Conservation (phyloP, 2,888 invertebrate genomes). For the Nymphalis c-album region DNA sequence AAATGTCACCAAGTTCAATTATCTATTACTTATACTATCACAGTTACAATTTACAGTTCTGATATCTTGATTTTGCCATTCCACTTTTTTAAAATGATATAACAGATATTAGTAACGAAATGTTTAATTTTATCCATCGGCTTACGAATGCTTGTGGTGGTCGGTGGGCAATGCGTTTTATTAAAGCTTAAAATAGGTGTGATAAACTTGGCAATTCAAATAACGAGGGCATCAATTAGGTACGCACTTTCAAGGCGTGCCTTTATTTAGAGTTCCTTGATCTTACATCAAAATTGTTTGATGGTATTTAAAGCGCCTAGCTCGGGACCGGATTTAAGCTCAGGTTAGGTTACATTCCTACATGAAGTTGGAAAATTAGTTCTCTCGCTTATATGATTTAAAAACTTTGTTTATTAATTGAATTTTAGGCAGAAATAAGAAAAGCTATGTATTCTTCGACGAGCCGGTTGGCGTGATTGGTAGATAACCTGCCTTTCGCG, state of each 20-base stretch:
- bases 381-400: too few species aligned
- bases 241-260: slow-evolving; percentile 17
- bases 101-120: neutral
- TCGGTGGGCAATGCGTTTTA: slow-evolving; percentile 16
- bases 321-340: neutral
- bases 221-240: slow-evolving; percentile 23
- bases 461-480: too few species aligned
- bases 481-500: too few species aligned
- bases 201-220: slow-evolving; percentile 57
- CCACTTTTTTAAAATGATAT: neutral
- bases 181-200: slow-evolving; percentile 50
- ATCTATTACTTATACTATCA: neutral
- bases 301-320: neutral
- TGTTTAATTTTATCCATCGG: neutral
- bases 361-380: too few species aligned
- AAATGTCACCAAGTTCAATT: neutral
- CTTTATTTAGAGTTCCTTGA: slow-evolving; percentile 9
- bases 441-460: too few species aligned
- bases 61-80: neutral
- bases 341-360: neutral
- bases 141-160: neutral
- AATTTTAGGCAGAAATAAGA: too few species aligned
- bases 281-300: slow-evolving; percentile 1
- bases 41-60: neutral
- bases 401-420: too few species aligned